These are phyloP conservation scores for Porites lutea DNA, from an alignment of 64 coral and sea anemone species.

Conservation along the genomic window DNA sequence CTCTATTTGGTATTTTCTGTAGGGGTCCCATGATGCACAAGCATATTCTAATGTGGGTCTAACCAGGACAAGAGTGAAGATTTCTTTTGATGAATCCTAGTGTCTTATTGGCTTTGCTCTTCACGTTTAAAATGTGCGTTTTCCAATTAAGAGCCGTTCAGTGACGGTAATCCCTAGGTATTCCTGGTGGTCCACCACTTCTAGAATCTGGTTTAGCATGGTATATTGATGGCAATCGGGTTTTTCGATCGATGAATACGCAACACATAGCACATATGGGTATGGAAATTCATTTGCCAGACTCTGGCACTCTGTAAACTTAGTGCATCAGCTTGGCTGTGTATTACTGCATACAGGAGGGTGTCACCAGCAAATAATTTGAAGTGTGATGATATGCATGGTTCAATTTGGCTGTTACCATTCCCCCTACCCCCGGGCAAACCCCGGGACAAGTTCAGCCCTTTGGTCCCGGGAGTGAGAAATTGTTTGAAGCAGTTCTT, in stretches of 20 bases:
- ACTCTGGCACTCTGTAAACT: background rate
- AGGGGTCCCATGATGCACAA: background rate
- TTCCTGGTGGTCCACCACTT: constrained; percentile 32
- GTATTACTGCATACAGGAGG: constrained; percentile 15
- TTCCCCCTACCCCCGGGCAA: too few relatives aligned
- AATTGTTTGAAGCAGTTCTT: too few relatives aligned
- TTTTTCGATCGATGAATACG: background rate
- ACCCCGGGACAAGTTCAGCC: too few relatives aligned
- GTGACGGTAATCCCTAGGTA: constrained; percentile 51
- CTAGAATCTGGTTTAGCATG: background rate
- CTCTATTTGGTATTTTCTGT: background rate
- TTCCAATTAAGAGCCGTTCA: constrained; percentile 55
- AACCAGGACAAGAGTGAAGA: constrained; percentile 3
- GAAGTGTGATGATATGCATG: background rate
- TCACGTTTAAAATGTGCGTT: constrained; percentile 28
- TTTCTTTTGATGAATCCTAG: constrained; percentile 47
- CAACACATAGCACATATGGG: background rate
- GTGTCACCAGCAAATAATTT: constrained; percentile 25
- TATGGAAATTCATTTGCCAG: background rate
- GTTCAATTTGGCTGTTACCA: too few relatives aligned
- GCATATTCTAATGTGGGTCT: too few relatives aligned
- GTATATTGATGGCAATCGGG: background rate
- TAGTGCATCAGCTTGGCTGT: constrained; percentile 3
- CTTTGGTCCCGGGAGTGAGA: too few relatives aligned
- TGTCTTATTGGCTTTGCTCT: background rate